Evolutionary conservation across 2,888 invertebrate genomes (phyloP).

Genomic region (Pristionchus exspectatus): DNA sequence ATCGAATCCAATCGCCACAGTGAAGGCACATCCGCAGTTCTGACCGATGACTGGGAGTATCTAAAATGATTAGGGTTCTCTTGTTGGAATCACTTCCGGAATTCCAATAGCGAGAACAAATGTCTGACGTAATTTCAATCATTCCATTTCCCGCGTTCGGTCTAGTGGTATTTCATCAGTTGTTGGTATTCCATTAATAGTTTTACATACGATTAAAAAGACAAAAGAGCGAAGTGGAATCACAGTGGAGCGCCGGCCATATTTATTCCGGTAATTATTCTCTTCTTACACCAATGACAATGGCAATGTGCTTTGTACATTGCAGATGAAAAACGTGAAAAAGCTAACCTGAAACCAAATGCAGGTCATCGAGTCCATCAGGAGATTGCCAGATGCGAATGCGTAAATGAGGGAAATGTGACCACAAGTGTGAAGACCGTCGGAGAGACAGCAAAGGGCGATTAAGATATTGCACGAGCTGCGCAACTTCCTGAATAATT

Average conservation of each 20-base stretch:
- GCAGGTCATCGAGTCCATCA: neutral
- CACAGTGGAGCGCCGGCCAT: no score
- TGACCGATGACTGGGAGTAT: neutral
- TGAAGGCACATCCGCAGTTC: neutral
- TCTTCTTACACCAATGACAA: no score
- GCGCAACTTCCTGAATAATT: neutral
- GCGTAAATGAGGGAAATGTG: neutral
- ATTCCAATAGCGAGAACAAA: no score
- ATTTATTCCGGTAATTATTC: no score
- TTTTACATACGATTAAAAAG: no score
- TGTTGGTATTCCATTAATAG: no score
- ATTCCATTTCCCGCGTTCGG: no score
- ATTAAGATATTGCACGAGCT: neutral
- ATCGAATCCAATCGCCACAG: neutral
- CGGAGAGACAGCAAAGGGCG: neutral
- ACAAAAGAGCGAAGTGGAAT: no score
- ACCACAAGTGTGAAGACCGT: slow-evolving; percentile 1
- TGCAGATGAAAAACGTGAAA: no score
- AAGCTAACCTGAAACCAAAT: neutral
- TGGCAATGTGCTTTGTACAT: no score
- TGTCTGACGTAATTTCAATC: no score
- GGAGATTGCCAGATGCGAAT: neutral
- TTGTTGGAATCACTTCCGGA: neutral
- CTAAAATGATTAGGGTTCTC: neutral
- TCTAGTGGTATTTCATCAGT: no score